Base-by-base conservation (phyloP, 2,888 invertebrate genomes). In the Oligia fasciuncula region DNA sequence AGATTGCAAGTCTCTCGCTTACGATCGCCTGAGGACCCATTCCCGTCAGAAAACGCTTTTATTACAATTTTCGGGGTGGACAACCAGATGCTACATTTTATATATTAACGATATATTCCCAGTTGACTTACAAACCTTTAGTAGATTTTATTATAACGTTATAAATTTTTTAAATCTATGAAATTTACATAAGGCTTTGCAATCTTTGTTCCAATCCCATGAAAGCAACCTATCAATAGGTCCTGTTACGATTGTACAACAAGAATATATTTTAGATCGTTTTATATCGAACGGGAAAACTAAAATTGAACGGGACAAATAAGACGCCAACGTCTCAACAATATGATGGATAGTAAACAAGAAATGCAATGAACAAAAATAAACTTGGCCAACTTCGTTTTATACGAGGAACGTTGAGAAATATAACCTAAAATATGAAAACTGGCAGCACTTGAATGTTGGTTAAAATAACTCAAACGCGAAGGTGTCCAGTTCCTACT, bases 291-390 rank as follows among this genome's bases (percentile, higher is more conserved):
- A 91, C 84, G 80, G 78, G 82, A 87, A 88, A 93, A 91, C 91
- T 93, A 92, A 92, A 93, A 93, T 93, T 92, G 91, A 93, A 93
- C 91, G 83, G 90, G 91, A 91, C 92, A 93, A 94, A 92, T 92
- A 93, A 89, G 89, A 93, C 88, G 89, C 86, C 83, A 88, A 90
- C 89, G 90, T 91, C 91, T 93, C 92, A 93, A 94, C 93, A 93
- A 93, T 94, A 94, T 95, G 94, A 94, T 94, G 93, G 94, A 95
- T 94, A 92, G 94, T 93, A 94, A 94, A 95, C 93, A 94, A 94
- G 94, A 93, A 94, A 91, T 93, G 93, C 92, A 92, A 90, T 90
- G 92, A 93, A 93, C 94, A 89, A 92, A 95, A 95, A 96, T 95
- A 95, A 94, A 95, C 93, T 92, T 88, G 88, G 90, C 91, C 87